A percentile compares a stretch with the other conserved stretches of the same genome.
These are phyloP conservation scores for Catajapyx aquilonaris DNA, from an alignment of 1,140 invertebrate species.

Conservation along the genomic window DNA sequence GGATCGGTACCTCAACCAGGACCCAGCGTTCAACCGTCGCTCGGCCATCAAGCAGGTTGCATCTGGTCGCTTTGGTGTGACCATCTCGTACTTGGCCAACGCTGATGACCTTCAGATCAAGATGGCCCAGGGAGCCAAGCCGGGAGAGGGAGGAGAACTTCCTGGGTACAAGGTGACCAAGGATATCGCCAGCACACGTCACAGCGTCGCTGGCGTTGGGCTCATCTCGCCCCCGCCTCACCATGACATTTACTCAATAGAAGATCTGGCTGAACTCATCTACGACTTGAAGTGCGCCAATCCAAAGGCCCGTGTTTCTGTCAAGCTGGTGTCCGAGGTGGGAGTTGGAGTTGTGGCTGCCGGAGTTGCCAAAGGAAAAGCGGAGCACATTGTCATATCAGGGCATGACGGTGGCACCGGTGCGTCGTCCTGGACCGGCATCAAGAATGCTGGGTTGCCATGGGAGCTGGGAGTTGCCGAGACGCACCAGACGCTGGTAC, in stretches of 20 bases:
- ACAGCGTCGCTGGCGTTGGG: conserved; percentile 93
- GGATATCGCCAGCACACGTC: conserved; percentile 84
- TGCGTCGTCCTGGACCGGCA: conserved; percentile 91
- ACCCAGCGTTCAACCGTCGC: conserved; percentile 51
- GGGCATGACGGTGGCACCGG: conserved; percentile 97
- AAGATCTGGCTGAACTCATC: conserved; percentile 94
- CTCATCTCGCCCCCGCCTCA: conserved; percentile 96
- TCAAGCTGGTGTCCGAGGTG: conserved; percentile 95
- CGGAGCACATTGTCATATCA: conserved; percentile 94
- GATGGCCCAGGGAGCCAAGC: conserved; percentile 97
- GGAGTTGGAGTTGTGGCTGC: conserved; percentile 95
- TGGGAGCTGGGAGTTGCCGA: conserved; percentile 96
- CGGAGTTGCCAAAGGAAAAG: conserved; percentile 96
- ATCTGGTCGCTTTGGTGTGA: conserved; percentile 94
- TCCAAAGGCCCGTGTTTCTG: conserved; percentile 83
- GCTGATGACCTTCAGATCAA: conserved; percentile 94
- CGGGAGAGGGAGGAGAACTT: conserved; percentile 84
- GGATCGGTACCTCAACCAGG: conserved; percentile 61
- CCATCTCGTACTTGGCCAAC: conserved; percentile 87
- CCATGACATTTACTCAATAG: conserved; percentile 99
- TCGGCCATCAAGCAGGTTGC: conserved; percentile 85
- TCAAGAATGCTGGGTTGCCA: conserved; percentile 84
- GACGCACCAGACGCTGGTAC: conserved; percentile 82
- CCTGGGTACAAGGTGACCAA: conserved; percentile 78
- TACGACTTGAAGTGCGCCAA: conserved; percentile 97